Base-by-base conservation (phyloP, 2,113 vertebrate genomes). In the Gracilinanus agilis region DNA sequence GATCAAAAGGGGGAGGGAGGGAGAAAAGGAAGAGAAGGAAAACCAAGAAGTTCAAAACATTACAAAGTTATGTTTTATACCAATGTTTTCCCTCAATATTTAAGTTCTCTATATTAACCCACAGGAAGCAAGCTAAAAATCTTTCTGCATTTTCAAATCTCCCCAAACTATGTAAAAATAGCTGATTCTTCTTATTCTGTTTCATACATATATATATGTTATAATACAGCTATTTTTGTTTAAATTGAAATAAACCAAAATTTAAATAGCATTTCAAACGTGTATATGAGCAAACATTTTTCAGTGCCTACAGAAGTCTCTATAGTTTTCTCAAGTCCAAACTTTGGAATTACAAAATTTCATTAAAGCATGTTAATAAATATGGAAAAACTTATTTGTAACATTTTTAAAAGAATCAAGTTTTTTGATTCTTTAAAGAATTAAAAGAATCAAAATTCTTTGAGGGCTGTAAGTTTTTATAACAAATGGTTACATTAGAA, bases 51-150 rank as follows among this genome's bases (percentile, higher is more conserved):
- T 92, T 34, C 29, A 92, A 49, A 40, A 29, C 53, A 91, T 90
- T 96, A 93, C 91, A 55, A 95, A 92, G 89, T 95, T 93, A 92
- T 93, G 24, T 16, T 90, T 95, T 97, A 90, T 40, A 93, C 23
- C 23, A 56, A 29, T 94, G 9, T 92, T 96, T 95, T 92, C 91
- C n/a, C 95, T 95, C 90, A 90, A 96, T 94, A 93, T 94, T 67
- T 89, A 95, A 96, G 96, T 89, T 53, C 91, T 89, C 34, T 93
- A 7, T 54, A 89, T 89, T 96, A 97, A 96, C 27, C n/a, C 67
- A 83, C n/a, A 83, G 67, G 67, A 83, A 83, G n/a, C 67, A 40
- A 83, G n/a, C 40, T 83, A 83, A 83, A 40, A 9, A 21, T 83
- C 19, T 75, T 58, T 83, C 10, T 83, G 16, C 16, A 19, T 40